A percentile compares a stretch with the other conserved stretches of the same genome.
These are phyloP conservation scores for Hybognathus amarus DNA, from an alignment of 2,797 vertebrate species.

Conservation along the genomic window DNA sequence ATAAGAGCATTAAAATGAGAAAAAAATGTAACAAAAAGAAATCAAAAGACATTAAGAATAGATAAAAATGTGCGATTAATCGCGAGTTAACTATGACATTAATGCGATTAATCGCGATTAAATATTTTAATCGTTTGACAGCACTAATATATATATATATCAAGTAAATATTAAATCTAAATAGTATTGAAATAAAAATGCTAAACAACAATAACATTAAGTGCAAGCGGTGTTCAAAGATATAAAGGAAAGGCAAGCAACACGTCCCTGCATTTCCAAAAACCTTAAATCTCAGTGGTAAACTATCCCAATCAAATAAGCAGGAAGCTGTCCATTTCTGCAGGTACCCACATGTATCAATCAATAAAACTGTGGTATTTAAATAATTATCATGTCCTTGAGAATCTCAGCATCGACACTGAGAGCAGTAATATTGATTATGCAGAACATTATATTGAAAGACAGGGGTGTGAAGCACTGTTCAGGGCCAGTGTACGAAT, in stretches of 20 bases:
- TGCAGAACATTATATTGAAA: slow-evolving; percentile 38
- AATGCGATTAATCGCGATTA: too few species aligned
- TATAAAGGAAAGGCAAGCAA: not conserved
- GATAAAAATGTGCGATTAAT: too few species aligned
- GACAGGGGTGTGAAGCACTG: slow-evolving; percentile 1
- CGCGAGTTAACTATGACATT: too few species aligned
- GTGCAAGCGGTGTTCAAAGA: not conserved
- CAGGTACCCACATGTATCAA: slow-evolving; percentile 34
- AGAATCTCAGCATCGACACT: slow-evolving; percentile 33
- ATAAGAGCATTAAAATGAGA: too few species aligned
- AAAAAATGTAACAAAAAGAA: too few species aligned
- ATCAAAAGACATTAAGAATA: too few species aligned
- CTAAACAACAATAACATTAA: not conserved
- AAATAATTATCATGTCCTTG: slow-evolving; percentile 59
- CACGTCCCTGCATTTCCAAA: not conserved
- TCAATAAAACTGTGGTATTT: slow-evolving; percentile 46
- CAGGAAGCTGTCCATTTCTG: slow-evolving; percentile 15
- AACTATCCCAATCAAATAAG: not conserved
- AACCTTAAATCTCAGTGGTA: not conserved
- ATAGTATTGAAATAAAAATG: not conserved
- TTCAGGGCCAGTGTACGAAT: slow-evolving; percentile 26
- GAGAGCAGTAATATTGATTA: slow-evolving; percentile 39
- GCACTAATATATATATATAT: not conserved
- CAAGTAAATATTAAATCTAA: not conserved
- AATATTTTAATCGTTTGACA: too few species aligned